A percentile compares a stretch with the other conserved stretches of the same genome.
Evolutionary conservation across 2,888 invertebrate genomes (phyloP).

Genomic region (Amphimallon solstitiale): DNA sequence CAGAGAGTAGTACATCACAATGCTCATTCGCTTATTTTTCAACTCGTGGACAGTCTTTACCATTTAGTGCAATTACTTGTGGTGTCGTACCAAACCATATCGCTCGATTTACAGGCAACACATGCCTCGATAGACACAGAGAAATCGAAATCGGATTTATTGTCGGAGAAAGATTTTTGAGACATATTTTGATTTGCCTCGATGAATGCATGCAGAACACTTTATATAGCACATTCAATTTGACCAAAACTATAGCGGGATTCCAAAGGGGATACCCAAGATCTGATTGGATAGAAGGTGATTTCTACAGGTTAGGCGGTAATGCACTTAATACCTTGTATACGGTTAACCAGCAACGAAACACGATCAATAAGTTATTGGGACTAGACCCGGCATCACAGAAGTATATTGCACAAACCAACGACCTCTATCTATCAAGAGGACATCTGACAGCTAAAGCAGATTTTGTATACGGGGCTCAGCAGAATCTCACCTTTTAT

Average conservation of each 20-base stretch:
- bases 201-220: constrained; percentile 65
- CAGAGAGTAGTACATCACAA: constrained; percentile 15
- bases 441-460: constrained; percentile 73
- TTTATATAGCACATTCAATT: constrained; percentile 66
- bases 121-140: constrained; percentile 61
- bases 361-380: constrained; percentile 54
- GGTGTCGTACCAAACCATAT: constrained; percentile 57
- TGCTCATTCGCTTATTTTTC: constrained; percentile 44
- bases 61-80: constrained; percentile 56
- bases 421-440: constrained; percentile 64
- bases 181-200: constrained; percentile 67
- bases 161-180: constrained; percentile 56
- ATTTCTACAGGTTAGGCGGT: constrained; percentile 63
- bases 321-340: constrained; percentile 54
- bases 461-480: constrained; percentile 70
- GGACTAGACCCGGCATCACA: constrained; percentile 49
- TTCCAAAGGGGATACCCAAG: constrained; percentile 64
- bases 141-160: constrained; percentile 65
- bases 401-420: constrained; percentile 63
- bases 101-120: constrained; percentile 60
- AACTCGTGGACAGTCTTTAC: constrained; percentile 38
- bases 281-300: constrained; percentile 62
- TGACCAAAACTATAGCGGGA: constrained; percentile 63
- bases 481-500: constrained; percentile 71
- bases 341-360: constrained; percentile 49